Evolutionary conservation across 1,140 invertebrate species (phyloP).

Genomic region (Heliconius eleuchia): DNA sequence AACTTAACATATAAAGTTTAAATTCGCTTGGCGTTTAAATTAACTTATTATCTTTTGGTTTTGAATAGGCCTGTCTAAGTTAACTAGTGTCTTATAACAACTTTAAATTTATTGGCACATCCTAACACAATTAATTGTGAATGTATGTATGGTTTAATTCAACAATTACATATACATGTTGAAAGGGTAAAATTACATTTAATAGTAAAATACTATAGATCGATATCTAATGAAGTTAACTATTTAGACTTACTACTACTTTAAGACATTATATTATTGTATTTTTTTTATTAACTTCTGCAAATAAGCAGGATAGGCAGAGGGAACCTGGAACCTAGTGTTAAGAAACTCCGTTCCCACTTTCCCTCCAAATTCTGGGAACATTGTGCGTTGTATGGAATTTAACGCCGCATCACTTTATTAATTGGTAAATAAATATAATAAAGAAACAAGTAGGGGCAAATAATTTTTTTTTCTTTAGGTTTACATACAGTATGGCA

Average conservation of each 20-base stretch:
- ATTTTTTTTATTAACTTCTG: too few relatives aligned
- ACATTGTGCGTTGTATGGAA: too few relatives aligned
- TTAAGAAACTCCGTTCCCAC: too few relatives aligned
- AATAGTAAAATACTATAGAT: not conserved
- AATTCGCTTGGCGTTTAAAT: not conserved
- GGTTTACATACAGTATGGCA: too few relatives aligned
- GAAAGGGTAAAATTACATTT: not conserved
- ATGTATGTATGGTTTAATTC: constrained; percentile 39
- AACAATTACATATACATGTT: constrained; percentile 20
- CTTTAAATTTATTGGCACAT: constrained; percentile 72
- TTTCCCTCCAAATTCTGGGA: too few relatives aligned
- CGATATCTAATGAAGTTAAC: not conserved
- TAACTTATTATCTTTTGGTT: not conserved
- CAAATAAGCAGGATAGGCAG: too few relatives aligned
- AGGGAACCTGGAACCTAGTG: too few relatives aligned
- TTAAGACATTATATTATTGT: too few relatives aligned
- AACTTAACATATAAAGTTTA: not conserved
- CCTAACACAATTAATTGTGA: constrained; percentile 67
- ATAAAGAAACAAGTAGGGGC: too few relatives aligned
- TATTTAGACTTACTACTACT: not conserved
- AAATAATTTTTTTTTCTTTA: too few relatives aligned
- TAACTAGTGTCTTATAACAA: constrained; percentile 69
- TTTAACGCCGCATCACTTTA: too few relatives aligned
- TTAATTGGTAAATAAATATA: too few relatives aligned
- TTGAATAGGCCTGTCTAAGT: constrained; percentile 50